Percentiles rank a stretch among this genome's conserved stretches.
Conservation (phyloP, 2,113 vertebrate species). For the Callithrix jacchus region DNA sequence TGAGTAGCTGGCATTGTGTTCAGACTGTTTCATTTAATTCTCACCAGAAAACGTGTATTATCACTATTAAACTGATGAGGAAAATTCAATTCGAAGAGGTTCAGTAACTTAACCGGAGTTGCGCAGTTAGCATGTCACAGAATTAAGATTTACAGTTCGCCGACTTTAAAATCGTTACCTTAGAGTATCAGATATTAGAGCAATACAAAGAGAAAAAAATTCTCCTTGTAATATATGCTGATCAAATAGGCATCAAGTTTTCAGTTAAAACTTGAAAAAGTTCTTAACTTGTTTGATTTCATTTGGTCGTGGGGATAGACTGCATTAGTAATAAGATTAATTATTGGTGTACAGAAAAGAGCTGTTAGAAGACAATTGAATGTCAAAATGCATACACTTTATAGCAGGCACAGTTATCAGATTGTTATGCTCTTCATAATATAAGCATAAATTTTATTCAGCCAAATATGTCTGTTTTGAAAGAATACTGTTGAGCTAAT, state of each 20-base stretch:
- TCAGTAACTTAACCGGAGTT: not conserved
- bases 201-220: not conserved
- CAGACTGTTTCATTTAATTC: not conserved
- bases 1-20: not conserved
- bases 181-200: slow-evolving; percentile 1
- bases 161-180: not conserved
- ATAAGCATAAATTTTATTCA: not conserved
- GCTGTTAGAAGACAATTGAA: not conserved
- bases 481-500: not conserved
- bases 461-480: not conserved
- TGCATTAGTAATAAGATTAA: not conserved
- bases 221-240: not conserved
- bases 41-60: not conserved
- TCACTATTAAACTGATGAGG: not conserved
- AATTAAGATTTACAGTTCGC: not conserved
- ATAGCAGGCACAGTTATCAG: not conserved
- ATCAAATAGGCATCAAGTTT: not conserved
- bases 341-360: not conserved
- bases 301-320: not conserved
- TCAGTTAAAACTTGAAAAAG: not conserved
- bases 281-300: not conserved
- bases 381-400: not conserved
- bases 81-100: not conserved
- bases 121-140: not conserved
- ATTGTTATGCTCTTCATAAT: not conserved